These are phyloP conservation scores for Orthosia incerta DNA, from an alignment of 2,888 invertebrate genomes.

Conservation along the genomic window DNA sequence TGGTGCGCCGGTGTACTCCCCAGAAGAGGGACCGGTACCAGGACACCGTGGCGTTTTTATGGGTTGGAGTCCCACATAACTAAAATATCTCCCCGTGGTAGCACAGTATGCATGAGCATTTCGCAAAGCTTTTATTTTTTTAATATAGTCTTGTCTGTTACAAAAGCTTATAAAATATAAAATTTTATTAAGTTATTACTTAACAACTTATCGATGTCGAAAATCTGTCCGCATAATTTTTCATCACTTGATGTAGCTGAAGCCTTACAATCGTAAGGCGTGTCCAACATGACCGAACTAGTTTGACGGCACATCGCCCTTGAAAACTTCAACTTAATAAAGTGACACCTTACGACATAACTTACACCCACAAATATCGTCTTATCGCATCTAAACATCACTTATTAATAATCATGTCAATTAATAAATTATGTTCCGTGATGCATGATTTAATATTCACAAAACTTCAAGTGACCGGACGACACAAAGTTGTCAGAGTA, in stretches of 20 bases:
- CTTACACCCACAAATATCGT: conserved; percentile 82
- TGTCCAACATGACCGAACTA: conserved; percentile 73
- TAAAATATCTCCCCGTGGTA: too few species aligned
- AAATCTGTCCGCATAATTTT: conserved; percentile 44
- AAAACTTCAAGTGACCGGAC: conserved; percentile 43
- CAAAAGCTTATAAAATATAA: background rate
- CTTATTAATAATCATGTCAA: conserved; percentile 78
- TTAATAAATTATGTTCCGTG: conserved; percentile 74
- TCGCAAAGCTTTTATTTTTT: too few species aligned
- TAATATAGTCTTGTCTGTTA: background rate
- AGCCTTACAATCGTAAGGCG: conserved; percentile 72
- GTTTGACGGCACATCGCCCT: conserved; percentile 83
- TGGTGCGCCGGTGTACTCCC: too few species aligned
- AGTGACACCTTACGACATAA: conserved; percentile 83
- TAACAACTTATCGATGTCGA: conserved; percentile 44
- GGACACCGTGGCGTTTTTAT: too few species aligned
- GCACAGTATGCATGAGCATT: too few species aligned
- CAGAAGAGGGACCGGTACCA: too few species aligned
- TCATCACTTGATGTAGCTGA: conserved; percentile 59
- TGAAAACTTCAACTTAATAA: conserved; percentile 78
- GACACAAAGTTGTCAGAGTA: conserved; percentile 54
- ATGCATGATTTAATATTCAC: conserved; percentile 68
- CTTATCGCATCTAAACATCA: conserved; percentile 79
- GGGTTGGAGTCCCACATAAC: too few species aligned
- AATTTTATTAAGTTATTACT: conserved; percentile 15